Conservation (phyloP, 2,797 vertebrate genomes). For the Erethizon dorsatum region DNA sequence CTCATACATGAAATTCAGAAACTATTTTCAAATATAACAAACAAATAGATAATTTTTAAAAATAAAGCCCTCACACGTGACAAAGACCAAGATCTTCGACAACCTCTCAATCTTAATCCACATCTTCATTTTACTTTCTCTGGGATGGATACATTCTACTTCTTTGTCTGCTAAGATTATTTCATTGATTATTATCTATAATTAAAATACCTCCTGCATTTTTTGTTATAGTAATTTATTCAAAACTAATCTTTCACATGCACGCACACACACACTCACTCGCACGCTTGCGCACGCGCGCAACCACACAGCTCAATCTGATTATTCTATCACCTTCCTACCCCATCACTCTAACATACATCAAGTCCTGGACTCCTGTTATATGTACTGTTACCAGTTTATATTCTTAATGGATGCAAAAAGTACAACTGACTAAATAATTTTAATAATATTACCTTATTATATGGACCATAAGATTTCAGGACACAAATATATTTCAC, state of each 20-base stretch:
- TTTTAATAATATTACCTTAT: neutral
- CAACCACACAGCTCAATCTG: neutral
- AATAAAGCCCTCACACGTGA: neutral
- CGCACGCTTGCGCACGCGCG: too few relatives aligned
- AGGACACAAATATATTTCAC: neutral
- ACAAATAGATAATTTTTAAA: neutral
- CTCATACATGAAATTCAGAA: neutral
- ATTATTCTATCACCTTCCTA: neutral
- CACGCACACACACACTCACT: too few relatives aligned
- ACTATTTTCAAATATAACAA: neutral
- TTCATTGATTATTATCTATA: neutral
- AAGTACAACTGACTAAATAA: neutral
- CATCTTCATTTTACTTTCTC: neutral
- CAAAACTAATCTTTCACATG: neutral
- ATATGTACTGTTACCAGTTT: neutral
- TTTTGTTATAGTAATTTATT: neutral
- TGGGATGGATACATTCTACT: too few relatives aligned
- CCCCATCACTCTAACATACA: neutral
- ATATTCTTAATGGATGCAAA: neutral
- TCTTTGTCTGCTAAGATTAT: neutral
- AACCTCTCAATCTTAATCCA: fast-evolving
- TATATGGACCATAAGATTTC: neutral
- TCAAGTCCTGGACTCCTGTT: neutral
- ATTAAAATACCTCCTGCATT: neutral
- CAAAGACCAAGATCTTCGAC: neutral